phyloP scores from a whole-genome alignment of 2,113 vertebrate genomes.

The Saccopteryx leptura region DNA sequence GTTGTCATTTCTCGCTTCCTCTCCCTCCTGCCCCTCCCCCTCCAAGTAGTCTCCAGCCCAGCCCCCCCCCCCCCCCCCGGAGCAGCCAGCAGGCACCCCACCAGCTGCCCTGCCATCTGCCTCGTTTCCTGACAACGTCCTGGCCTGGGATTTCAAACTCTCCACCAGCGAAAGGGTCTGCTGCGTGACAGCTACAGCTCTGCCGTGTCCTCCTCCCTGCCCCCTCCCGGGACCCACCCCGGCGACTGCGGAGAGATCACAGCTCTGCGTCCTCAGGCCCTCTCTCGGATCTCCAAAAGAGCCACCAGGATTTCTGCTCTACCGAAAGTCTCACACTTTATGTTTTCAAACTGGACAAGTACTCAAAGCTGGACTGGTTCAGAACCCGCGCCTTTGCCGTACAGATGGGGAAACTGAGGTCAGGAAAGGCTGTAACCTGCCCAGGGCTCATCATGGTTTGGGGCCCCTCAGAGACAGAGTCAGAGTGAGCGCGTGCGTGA shows the following conservation, averaged over 20 bases:
- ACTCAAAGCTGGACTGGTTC: not conserved
- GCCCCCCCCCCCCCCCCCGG: not conserved
- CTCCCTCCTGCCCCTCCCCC: not conserved
- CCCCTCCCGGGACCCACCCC: not conserved
- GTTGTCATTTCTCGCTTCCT: constrained; percentile 43
- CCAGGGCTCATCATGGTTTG: fast-evolving
- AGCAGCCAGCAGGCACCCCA: constrained; percentile 50
- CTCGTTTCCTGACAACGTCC: constrained; percentile 54
- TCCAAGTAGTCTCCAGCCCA: not conserved
- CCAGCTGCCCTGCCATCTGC: constrained; percentile 47
- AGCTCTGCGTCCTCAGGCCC: not conserved
- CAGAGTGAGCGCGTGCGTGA: not conserved
- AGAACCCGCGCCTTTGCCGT: not conserved
- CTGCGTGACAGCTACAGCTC: not conserved
- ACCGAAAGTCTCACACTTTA: not conserved
- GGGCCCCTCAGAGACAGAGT: not conserved
- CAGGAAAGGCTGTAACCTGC: not conserved
- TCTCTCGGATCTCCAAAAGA: not conserved
- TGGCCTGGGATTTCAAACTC: constrained; percentile 7
- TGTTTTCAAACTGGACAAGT: not conserved
- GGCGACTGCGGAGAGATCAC: not conserved
- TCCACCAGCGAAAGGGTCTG: not conserved
- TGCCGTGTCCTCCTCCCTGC: no score
- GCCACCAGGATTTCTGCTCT: not conserved
- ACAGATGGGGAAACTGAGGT: not conserved